Evolutionary conservation across 2,797 vertebrate genomes (phyloP).

Genomic region (Carapus acus): DNA sequence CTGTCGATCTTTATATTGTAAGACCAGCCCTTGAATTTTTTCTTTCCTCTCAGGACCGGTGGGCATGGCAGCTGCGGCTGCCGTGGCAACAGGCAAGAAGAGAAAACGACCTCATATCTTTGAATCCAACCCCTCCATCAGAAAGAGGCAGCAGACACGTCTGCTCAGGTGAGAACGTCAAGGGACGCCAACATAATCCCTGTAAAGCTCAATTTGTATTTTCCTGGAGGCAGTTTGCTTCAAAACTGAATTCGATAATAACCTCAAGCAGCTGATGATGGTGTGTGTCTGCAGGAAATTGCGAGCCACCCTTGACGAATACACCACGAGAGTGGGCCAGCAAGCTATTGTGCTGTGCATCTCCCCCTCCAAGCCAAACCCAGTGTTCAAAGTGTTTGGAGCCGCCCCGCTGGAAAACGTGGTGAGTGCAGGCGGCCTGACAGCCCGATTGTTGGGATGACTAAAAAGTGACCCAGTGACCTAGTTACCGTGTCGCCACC

Average conservation of each 20-base stretch:
- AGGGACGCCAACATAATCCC: too few relatives aligned
- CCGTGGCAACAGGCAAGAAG: slow-evolving; percentile 96
- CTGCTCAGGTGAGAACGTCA: slow-evolving; percentile 81
- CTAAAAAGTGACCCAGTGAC: too few relatives aligned
- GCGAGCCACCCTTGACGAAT: slow-evolving; percentile 92
- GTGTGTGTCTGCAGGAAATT: slow-evolving; percentile 79
- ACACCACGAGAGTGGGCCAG: slow-evolving; percentile 95
- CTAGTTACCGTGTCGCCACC: too few relatives aligned
- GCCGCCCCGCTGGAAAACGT: slow-evolving; percentile 97
- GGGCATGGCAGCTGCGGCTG: slow-evolving; percentile 96
- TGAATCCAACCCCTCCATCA: slow-evolving; percentile 96
- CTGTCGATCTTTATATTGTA: too few relatives aligned
- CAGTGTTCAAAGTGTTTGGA: slow-evolving; percentile 96
- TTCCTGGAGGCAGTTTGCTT: too few relatives aligned
- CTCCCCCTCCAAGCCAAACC: slow-evolving; percentile 96
- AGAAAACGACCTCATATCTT: slow-evolving; percentile 96
- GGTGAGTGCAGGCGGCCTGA: slow-evolving; percentile 67
- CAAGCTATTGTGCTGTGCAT: slow-evolving; percentile 97
- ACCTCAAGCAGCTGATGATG: slow-evolving; percentile 4
- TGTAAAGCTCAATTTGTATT: neutral
- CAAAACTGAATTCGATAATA: too few relatives aligned
- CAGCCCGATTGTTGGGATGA: too few relatives aligned
- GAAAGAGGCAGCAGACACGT: slow-evolving; percentile 96
- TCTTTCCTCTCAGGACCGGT: slow-evolving; percentile 80
- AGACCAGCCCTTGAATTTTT: slow-evolving; percentile 1